Evolutionary conservation across 2,797 vertebrate species (phyloP), one percentile per base, ranked within the genome.

Genomic region (Trichosurus vulpecula): DNA sequence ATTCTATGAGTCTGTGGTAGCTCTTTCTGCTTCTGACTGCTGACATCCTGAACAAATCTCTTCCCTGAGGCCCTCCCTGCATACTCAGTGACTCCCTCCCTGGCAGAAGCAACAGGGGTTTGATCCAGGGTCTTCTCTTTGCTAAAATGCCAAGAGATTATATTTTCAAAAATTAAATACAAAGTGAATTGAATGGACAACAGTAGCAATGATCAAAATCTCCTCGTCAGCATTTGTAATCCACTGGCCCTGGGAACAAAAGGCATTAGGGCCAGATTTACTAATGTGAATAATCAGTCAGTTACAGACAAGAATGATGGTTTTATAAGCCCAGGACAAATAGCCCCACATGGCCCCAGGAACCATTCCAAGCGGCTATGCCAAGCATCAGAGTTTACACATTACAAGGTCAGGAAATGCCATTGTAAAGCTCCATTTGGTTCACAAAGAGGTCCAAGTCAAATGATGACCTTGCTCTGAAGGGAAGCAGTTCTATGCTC

Each of bases 381-480:
- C 66, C 93, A 90, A 54, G 30, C 41, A 58, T 47, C 93, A 90
- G 51, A 74, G 87, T 92, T 90, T 96, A 55, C 95, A 90, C 30
- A 31, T 30, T 95, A 58, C 8, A 74, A 91, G 54, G n/a, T 90
- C 56, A 51, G 92, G 58, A 96, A 96, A 96, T 74, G 56, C 92
- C 74, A 9, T 57, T 91, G 52, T 94, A 92, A 93, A 95, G 95
- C 52, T 55, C 56, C 14, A 57, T 90, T 90, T 94, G 61, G 56
- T 96, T 92, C 92, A 93, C 94, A 95, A 96, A 92, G 90, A 95
- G 91, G 90, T 96, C 93, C 96, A 95, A 95, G 93, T 91, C 52
- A 87, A 61, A 96, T 96, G 94, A 94, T 94, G 91, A 54, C 91
- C 87, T 56, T 90, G 31, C 74, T 96, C 66, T 89, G 93, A 94